phyloP scores from a whole-genome alignment of 1,140 invertebrate species.

The Orius insidiosus region DNA sequence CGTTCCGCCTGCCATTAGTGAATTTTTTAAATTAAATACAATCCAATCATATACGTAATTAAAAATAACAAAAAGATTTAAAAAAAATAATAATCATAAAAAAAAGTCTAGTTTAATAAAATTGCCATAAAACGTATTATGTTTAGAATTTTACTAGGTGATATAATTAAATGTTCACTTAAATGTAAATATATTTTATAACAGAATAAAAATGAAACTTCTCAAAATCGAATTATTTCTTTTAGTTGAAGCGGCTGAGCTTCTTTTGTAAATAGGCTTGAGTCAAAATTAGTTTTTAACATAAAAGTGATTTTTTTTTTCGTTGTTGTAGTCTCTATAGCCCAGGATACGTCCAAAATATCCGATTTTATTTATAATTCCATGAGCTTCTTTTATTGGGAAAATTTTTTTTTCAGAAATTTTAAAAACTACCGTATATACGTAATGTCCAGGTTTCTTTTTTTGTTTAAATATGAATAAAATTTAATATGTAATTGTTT shows the following conservation, averaged over 20 bases:
- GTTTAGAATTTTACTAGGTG: slow-evolving; percentile 15
- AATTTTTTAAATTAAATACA: neutral
- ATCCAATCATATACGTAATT: slow-evolving; percentile 1
- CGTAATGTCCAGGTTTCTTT: neutral
- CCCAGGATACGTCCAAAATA: too few relatives aligned
- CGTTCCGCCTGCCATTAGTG: neutral
- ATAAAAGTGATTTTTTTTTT: too few relatives aligned
- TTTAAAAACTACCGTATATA: too few relatives aligned
- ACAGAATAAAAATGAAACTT: slow-evolving; percentile 8
- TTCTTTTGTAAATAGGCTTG: slow-evolving; percentile 8
- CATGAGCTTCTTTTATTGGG: too few relatives aligned
- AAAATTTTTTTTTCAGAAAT: neutral
- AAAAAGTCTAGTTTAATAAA: slow-evolving; percentile 14
- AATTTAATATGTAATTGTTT: slow-evolving; percentile 9
- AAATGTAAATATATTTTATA: slow-evolving; percentile 17
- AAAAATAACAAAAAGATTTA: neutral
- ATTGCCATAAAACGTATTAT: slow-evolving; percentile 15
- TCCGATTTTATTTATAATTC: too few relatives aligned
- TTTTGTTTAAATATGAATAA: neutral
- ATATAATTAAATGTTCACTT: slow-evolving; percentile 15
- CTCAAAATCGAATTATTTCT: slow-evolving; percentile 16
- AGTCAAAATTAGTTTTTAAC: slow-evolving; percentile 5
- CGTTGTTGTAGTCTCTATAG: too few relatives aligned
- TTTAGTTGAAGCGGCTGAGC: slow-evolving; percentile 7
- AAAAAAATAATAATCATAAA: neutral